Conservation (phyloP, 2,113 vertebrate genomes). For the Microtus montanus region DNA sequence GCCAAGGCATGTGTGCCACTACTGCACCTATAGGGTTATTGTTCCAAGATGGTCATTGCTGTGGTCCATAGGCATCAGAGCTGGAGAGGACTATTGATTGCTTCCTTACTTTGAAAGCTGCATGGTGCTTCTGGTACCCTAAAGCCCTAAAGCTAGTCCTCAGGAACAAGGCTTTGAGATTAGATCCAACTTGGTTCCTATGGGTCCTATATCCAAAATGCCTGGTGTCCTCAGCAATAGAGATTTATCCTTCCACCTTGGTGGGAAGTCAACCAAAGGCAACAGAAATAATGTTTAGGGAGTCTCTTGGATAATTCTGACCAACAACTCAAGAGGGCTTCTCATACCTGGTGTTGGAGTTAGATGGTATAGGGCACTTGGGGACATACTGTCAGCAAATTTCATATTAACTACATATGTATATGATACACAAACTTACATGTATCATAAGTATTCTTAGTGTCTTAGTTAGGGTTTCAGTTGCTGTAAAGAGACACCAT, state of each 20-base stretch:
- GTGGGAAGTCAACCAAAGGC: not conserved
- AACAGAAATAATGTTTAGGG: not conserved
- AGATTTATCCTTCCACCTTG: not conserved
- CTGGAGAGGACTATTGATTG: no score
- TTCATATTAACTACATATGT: not conserved
- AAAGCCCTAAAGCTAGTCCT: not conserved
- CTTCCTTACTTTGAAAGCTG: not conserved
- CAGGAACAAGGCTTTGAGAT: not conserved
- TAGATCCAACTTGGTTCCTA: not conserved
- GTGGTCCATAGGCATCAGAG: not conserved
- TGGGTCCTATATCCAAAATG: not conserved
- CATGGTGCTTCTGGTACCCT: not conserved
- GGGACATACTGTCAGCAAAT: not conserved
- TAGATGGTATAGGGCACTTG: not conserved
- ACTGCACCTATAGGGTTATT: not conserved
- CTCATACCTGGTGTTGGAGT: not conserved
- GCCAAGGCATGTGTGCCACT: not conserved
- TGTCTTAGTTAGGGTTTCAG: not conserved
- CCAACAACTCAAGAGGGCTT: not conserved
- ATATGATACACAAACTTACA: not conserved
- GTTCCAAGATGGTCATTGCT: not conserved
- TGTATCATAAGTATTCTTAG: not conserved
- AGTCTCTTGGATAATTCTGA: not conserved
- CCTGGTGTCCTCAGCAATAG: not conserved
- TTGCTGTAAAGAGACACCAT: not conserved